Evolutionary conservation across 2,113 vertebrate species (phyloP), one percentile per base, ranked within the genome.

Genomic region (Cranoglanis bouderius): DNA sequence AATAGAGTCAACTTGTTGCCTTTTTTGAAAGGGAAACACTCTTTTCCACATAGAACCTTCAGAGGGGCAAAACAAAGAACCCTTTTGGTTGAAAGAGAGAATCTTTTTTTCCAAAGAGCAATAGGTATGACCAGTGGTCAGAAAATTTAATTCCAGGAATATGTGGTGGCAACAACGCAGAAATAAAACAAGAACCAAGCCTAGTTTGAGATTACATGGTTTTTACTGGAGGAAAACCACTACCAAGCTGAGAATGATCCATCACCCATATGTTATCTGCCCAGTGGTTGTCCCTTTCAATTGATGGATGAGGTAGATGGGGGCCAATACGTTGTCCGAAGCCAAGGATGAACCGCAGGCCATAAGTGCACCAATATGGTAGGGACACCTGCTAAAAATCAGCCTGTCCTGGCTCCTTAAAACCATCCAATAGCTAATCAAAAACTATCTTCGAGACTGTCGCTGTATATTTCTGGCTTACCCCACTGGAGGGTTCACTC

Each of bases 401-500:
- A 43, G 12, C 18, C 38, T 0, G 13, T 46, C 40, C 40, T 46
- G 24, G 40, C 40, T 46, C 26, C 26, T 75, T 75, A 26, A 46
- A 49, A 29, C 21, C 1, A 78, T 78, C 43, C 26, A 51, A 51
- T 4, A 19, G n/a, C 6, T 32, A 32, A 53, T 19, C 29, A 19
- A 40, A 24, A 21, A 9, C 77, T 80, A 35, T 40, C 55, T 35
- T 8, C 6, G 8, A 61, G 8, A 19, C 18, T 61, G 18, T 59
- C 78, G 13, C 6, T 75, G 18, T 57, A 21, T 70, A 78, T 82
- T 24, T 82, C 32, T 24, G 80, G 19, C 16, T 0, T 19, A 74
- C 63, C 13, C 26, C 57, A 21, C 9, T 46, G 85, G 65, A 65
- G 86, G 81, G 80, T 70, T 63, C 9, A n/a, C 75, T 80, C 63